These are phyloP conservation scores for Eriocheir sinensis DNA, from an alignment of 1,140 invertebrate genomes.

Conservation along the genomic window DNA sequence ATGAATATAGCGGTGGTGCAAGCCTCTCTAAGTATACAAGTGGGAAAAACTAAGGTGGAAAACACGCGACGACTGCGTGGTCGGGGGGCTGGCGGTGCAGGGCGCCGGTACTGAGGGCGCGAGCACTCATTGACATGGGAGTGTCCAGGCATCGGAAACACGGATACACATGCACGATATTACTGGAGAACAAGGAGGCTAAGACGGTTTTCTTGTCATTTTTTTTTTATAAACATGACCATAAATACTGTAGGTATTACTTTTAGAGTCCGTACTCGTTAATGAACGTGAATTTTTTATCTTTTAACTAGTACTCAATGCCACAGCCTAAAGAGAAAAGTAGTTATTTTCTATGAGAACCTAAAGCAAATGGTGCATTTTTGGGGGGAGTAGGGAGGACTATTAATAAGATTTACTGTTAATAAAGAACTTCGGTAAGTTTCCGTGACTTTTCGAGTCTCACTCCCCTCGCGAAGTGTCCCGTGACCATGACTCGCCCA, in stretches of 20 bases:
- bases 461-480: not conserved
- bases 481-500: not conserved
- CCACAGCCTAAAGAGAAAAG: too few relatives aligned
- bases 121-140: not conserved
- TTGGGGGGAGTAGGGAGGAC: too few relatives aligned
- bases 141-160: not conserved
- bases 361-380: too few relatives aligned
- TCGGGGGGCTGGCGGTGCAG: not conserved
- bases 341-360: too few relatives aligned
- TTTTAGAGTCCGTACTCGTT: too few relatives aligned
- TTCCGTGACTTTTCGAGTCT: too few relatives aligned
- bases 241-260: not conserved
- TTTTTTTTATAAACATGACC: not conserved
- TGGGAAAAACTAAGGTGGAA: not conserved
- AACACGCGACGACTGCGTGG: not conserved
- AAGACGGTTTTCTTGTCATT: not conserved
- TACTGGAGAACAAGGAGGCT: not conserved
- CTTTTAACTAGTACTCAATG: too few relatives aligned
- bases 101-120: not conserved
- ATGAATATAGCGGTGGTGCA: too few relatives aligned
- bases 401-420: too few relatives aligned
- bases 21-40: too few relatives aligned
- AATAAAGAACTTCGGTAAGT: too few relatives aligned
- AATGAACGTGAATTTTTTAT: too few relatives aligned
- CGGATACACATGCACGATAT: not conserved